These are phyloP conservation scores for Probosciger aterrimus DNA, from an alignment of 2,113 vertebrate genomes.

Conservation along the genomic window DNA sequence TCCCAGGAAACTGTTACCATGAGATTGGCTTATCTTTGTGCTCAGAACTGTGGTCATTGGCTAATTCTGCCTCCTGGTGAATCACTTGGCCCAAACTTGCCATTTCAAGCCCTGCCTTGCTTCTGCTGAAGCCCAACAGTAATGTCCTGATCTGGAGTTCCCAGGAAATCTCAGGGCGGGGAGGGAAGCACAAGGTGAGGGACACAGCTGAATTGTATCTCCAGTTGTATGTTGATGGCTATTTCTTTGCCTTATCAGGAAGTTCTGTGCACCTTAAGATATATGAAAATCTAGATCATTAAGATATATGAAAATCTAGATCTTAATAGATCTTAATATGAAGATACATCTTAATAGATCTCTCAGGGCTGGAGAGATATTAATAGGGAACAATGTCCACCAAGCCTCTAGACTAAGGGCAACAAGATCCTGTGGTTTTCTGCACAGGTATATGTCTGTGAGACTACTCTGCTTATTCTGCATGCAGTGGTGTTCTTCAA, in stretches of 20 bases:
- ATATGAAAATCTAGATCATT: neutral
- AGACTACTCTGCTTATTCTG: neutral
- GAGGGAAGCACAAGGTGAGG: neutral
- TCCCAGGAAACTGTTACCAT: neutral
- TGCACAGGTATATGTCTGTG: neutral
- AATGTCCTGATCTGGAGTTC: neutral
- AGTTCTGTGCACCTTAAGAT: neutral
- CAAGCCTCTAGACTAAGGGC: neutral
- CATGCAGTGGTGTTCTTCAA: neutral
- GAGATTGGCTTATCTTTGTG: neutral
- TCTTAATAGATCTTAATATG: neutral
- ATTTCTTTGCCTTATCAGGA: neutral
- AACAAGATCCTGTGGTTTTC: neutral
- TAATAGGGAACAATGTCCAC: neutral
- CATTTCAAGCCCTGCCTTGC: neutral
- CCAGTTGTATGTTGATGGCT: accelerated
- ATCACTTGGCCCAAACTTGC: neutral
- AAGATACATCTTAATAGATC: neutral
- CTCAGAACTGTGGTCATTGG: neutral
- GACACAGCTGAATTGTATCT: neutral
- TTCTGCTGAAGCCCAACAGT: neutral
- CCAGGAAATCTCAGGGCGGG: neutral
- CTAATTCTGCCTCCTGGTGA: neutral
- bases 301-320: neutral
- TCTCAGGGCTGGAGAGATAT: neutral